These are phyloP conservation scores for Lycocerus yunnanus DNA, from an alignment of 2,888 invertebrate species.

Conservation along the genomic window DNA sequence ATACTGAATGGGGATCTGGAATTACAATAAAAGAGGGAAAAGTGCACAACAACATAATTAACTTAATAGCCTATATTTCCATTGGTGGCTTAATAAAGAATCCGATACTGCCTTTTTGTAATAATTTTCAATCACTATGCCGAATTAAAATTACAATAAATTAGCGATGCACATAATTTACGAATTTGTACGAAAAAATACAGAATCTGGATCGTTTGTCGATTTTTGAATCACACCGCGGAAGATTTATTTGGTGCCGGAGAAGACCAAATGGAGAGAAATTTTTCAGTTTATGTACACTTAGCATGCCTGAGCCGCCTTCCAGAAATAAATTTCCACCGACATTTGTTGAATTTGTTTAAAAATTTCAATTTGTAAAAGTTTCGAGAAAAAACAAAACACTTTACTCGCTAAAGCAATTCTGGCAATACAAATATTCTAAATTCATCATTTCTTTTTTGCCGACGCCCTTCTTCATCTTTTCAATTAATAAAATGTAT, in stretches of 20 bases:
- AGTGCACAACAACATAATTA: background rate
- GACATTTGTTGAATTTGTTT: background rate
- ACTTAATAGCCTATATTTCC: background rate
- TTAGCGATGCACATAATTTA: background rate
- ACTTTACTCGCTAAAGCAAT: too few relatives aligned
- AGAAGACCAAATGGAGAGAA: background rate
- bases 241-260: background rate
- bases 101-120: background rate
- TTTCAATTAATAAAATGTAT: too few relatives aligned
- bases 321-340: background rate
- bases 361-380: background rate
- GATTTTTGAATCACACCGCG: background rate
- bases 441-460: background rate
- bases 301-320: background rate
- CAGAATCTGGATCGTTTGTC: background rate
- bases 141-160: background rate
- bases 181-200: too few relatives aligned
- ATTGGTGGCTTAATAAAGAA: background rate
- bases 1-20: background rate
- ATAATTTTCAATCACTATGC: background rate
- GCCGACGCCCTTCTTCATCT: too few relatives aligned
- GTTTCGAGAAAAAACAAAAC: background rate
- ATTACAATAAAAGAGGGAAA: background rate
- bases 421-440: too few relatives aligned
- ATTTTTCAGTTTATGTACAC: background rate